Evolutionary conservation across 2,888 invertebrate genomes (phyloP), one percentile per base, ranked within the genome.

Genomic region (Syrphus vitripennis): DNA sequence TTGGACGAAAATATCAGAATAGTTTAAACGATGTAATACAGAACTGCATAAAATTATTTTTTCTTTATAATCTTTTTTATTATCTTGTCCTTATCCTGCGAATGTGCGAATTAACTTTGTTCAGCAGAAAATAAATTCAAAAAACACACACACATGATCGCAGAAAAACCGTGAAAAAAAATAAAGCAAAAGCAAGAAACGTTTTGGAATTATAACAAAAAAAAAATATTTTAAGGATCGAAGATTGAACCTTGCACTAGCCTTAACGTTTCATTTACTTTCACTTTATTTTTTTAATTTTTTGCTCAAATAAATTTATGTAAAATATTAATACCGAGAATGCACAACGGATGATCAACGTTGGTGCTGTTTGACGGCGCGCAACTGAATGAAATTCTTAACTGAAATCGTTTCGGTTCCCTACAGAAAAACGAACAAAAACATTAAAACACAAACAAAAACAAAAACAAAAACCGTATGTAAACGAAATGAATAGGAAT

Each of bases 301-400:
- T 42, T 50, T 24, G 6, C 24, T 50, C n/a, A 7, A 48, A 74
- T 26, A 65, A 55, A 40, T 26, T n/a, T 34, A 59, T 7, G 14
- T 21, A 59, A 53, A 53, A 40, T 48, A 45, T 19, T 24, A 6
- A 37, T 81, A 84, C 84, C 84, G 80, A 80, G 65, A 84, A 71
- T 72, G 65, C 67, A 79, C 91, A 90, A 89, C 90, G 88, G 89
- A 91, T 90, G 89, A 86, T 88, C 87, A 90, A 91, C 92, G 92
- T 91, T 92, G 91, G 91, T 90, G 90, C 90, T 91, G 91, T 90
- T 90, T 89, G 90, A 92, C 92, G 92, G 92, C 92, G 91, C 92
- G 91, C 91, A 91, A 92, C 91, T 91, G 91, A 92, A 92, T 92
- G 91, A 91, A 90, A 89, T 83, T 87, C 77, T 81, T 70, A 61